Evolutionary conservation across 2,888 invertebrate genomes (phyloP).

Genomic region (Antheraea assamensis): DNA sequence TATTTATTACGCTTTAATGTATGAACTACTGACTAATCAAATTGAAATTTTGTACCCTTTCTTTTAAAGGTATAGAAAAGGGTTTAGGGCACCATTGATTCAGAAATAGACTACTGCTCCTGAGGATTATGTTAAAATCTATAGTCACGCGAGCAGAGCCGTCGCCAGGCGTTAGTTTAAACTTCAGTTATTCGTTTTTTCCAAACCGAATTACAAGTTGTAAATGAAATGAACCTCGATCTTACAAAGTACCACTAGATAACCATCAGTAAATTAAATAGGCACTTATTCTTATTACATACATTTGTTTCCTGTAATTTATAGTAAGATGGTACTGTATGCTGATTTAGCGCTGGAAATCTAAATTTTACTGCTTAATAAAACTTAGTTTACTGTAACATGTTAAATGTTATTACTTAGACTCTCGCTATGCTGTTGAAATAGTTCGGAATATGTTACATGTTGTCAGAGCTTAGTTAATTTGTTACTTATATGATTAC

Average conservation of each 20-base stretch:
- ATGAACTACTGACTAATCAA: too few species aligned
- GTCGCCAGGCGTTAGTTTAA: too few species aligned
- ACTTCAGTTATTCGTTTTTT: neutral
- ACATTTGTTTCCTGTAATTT: conserved; percentile 4
- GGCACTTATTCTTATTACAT: conserved; percentile 18
- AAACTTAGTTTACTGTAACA: conserved; percentile 6
- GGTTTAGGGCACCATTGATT: too few species aligned
- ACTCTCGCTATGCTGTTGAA: neutral
- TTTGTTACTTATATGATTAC: neutral
- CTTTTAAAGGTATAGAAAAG: too few species aligned
- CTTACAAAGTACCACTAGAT: conserved; percentile 22
- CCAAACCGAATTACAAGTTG: conserved; percentile 8
- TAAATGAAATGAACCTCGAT: conserved; percentile 17
- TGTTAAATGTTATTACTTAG: conserved; percentile 1
- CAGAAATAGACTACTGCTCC: too few species aligned
- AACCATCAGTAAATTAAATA: conserved; percentile 27
- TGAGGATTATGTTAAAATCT: too few species aligned
- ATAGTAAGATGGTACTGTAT: neutral
- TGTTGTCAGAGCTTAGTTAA: neutral
- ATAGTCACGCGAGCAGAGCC: too few species aligned
- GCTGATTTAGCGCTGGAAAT: neutral
- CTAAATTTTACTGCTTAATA: conserved; percentile 7
- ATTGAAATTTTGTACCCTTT: too few species aligned
- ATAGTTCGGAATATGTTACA: neutral
- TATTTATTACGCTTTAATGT: too few species aligned